These are phyloP conservation scores for Myiotriccus ornatus DNA, from an alignment of 2,797 vertebrate species.

Conservation along the genomic window DNA sequence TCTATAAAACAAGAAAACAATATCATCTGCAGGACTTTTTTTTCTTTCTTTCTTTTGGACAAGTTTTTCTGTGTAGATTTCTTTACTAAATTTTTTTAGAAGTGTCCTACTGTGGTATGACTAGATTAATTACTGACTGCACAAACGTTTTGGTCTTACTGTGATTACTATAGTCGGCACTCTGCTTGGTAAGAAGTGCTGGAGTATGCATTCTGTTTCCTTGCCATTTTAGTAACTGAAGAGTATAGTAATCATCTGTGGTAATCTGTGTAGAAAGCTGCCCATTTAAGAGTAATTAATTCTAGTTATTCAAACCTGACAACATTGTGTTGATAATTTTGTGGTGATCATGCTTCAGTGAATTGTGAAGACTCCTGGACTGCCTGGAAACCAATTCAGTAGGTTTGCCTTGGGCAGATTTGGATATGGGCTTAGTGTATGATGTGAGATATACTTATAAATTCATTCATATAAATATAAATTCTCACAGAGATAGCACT, in stretches of 20 bases:
- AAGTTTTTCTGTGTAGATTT: background rate
- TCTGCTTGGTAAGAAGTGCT: background rate
- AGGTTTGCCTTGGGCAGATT: background rate
- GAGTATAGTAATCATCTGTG: background rate
- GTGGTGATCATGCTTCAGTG: background rate
- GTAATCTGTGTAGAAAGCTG: background rate
- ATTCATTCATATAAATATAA: background rate
- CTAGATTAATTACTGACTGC: background rate
- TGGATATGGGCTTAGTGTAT: background rate
- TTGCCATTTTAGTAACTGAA: background rate
- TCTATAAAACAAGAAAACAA: background rate
- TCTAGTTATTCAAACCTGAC: background rate
- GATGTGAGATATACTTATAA: background rate
- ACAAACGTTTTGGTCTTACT: rapidly evolving
- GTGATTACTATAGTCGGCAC: background rate
- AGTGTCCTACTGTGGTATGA: background rate
- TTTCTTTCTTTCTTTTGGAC: background rate
- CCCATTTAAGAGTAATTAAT: background rate
- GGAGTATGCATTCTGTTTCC: background rate
- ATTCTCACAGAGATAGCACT: background rate
- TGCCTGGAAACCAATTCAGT: background rate
- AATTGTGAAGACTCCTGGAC: background rate
- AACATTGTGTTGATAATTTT: background rate
- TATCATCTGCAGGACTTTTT: background rate
- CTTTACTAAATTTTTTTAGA: background rate